Evolutionary conservation across 2,888 invertebrate species (phyloP), one percentile per base, ranked within the genome.

Genomic region (Anorthoa munda): DNA sequence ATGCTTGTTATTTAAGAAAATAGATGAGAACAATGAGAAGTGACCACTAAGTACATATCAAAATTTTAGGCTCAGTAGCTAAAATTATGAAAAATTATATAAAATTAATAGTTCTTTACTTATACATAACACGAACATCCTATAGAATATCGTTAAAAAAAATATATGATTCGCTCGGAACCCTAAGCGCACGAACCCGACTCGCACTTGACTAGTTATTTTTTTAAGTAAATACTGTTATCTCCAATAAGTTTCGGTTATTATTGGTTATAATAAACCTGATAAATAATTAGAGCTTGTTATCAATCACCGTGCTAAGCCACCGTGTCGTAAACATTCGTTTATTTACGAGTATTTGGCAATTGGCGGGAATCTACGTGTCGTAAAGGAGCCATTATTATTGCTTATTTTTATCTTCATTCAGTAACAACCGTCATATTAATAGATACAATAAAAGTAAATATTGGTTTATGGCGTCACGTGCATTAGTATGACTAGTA

Each of bases 331-430:
- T 73, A 73, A 61, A 63, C 17, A 48, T 21, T 51, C 7, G 13
- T 50, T 46, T 56, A 15, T 78, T 66, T 79, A 73, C 4, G 50
- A 53, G 63, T 76, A 72, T 66, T 72, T 51, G 79, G 60, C 55
- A 72, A 66, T 79, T 66, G 61, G 17, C 7, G 51, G 21, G 1
- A 39, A 75, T 39, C n/a, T 45, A 45, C 59, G 12, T 31, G 61
- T 48, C 39, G 48, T 76, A 53, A 60, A 60, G 4, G 26, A 45
- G 7, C 1, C 23, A 15, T 12, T 12, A n/a, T 7, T 66, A 75
- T 59, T 53, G 31, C n/a, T 66, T 58, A 59, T 39, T 46, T 53
- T 68, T 75, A 71, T 71, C 71, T n/a, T 18, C 4, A 46, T 50
- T 45, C 21, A 51, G n/a, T 39, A 2, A 39, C 11, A 63, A 50